Percentiles rank a stretch among this genome's conserved stretches.
These are phyloP conservation scores for Andrena minutula DNA, from an alignment of 2,888 invertebrate genomes.

Conservation along the genomic window DNA sequence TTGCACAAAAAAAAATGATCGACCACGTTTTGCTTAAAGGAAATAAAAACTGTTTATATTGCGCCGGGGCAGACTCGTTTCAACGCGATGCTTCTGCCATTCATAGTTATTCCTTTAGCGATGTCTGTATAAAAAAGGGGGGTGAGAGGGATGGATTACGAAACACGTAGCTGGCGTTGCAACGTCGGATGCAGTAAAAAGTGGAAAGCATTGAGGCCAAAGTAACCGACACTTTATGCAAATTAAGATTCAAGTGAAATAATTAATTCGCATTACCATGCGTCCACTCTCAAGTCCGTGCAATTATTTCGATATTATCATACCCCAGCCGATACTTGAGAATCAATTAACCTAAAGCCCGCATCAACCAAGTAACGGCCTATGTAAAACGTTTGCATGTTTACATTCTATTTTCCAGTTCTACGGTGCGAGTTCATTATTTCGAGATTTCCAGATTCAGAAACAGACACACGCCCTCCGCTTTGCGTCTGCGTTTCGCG, in stretches of 20 bases:
- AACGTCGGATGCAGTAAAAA: slow-evolving; percentile 10
- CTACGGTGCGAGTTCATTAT: too few species aligned
- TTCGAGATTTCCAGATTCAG: neutral
- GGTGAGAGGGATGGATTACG: neutral
- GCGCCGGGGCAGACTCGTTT: neutral
- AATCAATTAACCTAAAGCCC: too few species aligned
- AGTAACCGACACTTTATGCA: slow-evolving; percentile 42
- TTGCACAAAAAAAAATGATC: neutral
- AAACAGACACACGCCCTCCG: neutral
- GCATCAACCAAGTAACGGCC: too few species aligned
- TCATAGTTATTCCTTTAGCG: neutral
- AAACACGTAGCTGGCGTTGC: slow-evolving; percentile 5
- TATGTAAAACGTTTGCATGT: too few species aligned
- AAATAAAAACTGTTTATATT: too few species aligned
- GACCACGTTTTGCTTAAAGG: too few species aligned
- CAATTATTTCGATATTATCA: slow-evolving; percentile 11
- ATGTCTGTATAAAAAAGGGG: neutral
- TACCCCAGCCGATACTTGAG: too few species aligned
- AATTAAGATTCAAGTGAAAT: slow-evolving; percentile 7
- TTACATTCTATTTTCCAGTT: too few species aligned
- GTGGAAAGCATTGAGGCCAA: slow-evolving; percentile 28
- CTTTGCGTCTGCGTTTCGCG: neutral
- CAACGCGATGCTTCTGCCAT: neutral
- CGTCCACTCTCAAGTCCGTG: neutral
- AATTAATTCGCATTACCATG: slow-evolving; percentile 23